phyloP scores from a whole-genome alignment of 2,888 invertebrate species.

The Conops quadrifasciatus region DNA sequence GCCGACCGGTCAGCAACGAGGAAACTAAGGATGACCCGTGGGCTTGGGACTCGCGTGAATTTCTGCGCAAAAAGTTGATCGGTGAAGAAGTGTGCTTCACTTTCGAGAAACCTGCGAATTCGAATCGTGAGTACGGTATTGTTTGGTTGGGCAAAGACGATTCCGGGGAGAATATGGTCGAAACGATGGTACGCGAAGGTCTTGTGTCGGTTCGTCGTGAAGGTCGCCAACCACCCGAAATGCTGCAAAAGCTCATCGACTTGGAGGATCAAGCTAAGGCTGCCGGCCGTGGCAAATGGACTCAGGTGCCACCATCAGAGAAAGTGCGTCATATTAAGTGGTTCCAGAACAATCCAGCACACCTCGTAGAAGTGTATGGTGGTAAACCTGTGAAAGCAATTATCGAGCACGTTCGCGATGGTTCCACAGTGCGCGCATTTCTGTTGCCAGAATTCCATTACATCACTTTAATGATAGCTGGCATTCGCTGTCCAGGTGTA shows the following conservation, averaged over 20 bases:
- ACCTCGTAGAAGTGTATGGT: constrained; percentile 84
- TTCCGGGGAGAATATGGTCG: constrained; percentile 87
- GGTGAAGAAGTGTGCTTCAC: constrained; percentile 90
- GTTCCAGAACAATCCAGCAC: constrained; percentile 84
- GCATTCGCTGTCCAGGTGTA: constrained; percentile 86
- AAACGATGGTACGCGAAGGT: constrained; percentile 88
- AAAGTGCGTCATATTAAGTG: constrained; percentile 89
- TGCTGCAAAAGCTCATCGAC: constrained; percentile 77
- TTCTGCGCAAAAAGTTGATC: constrained; percentile 88
- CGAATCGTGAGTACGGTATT: constrained; percentile 86
- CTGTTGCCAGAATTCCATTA: constrained; percentile 90
- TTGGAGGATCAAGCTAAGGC: constrained; percentile 90
- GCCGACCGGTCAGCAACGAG: constrained; percentile 72
- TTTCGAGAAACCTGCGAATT: constrained; percentile 83
- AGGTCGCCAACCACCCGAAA: constrained; percentile 73
- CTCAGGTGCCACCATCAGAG: constrained; percentile 67
- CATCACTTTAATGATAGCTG: constrained; percentile 94
- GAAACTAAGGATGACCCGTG: constrained; percentile 89
- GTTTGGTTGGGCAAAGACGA: constrained; percentile 86
- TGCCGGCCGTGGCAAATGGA: constrained; percentile 87
- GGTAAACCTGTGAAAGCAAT: constrained; percentile 90
- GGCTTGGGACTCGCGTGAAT: constrained; percentile 98
- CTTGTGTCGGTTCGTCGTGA: constrained; percentile 81
- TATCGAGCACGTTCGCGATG: constrained; percentile 97
- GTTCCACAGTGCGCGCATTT: constrained; percentile 92